Percentiles rank a stretch among this genome's conserved stretches.
These are phyloP conservation scores for Trachurus trachurus DNA, from an alignment of 2,797 vertebrate genomes.

Conservation along the genomic window DNA sequence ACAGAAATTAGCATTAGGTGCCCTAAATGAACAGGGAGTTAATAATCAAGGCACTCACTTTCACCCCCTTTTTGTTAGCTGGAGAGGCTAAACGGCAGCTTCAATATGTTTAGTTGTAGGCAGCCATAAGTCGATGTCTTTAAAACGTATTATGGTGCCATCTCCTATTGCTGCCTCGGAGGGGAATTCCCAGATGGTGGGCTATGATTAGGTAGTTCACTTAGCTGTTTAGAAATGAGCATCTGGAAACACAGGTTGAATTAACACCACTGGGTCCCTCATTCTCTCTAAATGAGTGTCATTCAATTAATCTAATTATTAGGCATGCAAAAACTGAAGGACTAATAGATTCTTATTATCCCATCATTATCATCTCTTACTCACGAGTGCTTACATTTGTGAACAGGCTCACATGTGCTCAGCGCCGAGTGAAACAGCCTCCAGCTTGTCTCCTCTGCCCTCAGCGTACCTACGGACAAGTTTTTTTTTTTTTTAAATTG, in stretches of 20 bases:
- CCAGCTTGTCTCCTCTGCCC: constrained; percentile 34
- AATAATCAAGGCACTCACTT: constrained; percentile 83
- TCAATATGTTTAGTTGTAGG: constrained; percentile 72
- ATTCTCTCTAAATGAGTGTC: constrained; percentile 86
- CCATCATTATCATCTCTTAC: constrained; percentile 78
- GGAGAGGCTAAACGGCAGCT: constrained; percentile 61
- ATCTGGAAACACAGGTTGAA: constrained; percentile 88
- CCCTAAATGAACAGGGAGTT: constrained; percentile 85
- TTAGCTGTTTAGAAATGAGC: constrained; percentile 85
- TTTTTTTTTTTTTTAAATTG: constrained; percentile 43
- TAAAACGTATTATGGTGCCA: constrained; percentile 74
- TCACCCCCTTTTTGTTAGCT: constrained; percentile 69
- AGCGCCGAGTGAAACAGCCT: constrained; percentile 57
- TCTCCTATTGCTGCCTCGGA: constrained; percentile 79
- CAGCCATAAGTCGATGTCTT: constrained; percentile 75
- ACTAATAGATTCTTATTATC: constrained; percentile 85
- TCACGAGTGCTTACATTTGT: constrained; percentile 77
- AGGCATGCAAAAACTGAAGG: constrained; percentile 81
- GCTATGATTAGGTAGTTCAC: constrained; percentile 84
- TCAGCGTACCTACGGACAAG: constrained; percentile 46
- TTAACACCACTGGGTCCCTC: constrained; percentile 83
- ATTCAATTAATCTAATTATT: constrained; percentile 89
- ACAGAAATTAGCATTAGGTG: constrained; percentile 87
- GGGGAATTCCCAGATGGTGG: constrained; percentile 85
- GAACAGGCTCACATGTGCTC: constrained; percentile 57